phyloP scores from a whole-genome alignment of 1,140 invertebrate genomes.

The Drosophila busckii region DNA sequence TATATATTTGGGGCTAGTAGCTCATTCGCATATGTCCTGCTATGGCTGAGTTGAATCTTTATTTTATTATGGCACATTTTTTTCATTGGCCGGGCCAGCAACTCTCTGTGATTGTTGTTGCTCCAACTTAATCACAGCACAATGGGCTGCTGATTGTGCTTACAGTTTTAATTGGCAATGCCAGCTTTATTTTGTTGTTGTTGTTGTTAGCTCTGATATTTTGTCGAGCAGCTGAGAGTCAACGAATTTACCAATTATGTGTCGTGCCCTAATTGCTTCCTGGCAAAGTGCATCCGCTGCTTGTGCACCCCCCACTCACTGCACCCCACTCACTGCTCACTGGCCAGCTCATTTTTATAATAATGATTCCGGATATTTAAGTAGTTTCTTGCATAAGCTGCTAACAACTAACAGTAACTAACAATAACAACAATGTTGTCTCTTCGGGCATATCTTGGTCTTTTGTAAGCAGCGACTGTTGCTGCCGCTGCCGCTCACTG shows the following conservation, averaged over 20 bases:
- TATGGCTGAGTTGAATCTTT: slow-evolving; percentile 35
- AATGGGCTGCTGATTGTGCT: slow-evolving; percentile 16
- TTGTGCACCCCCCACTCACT: no score
- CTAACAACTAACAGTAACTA: slow-evolving; percentile 47
- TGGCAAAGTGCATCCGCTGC: slow-evolving; percentile 51
- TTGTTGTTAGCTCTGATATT: no score
- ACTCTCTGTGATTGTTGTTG: slow-evolving; percentile 16
- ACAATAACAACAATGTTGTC: slow-evolving; percentile 49
- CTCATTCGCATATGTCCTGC: slow-evolving; percentile 52
- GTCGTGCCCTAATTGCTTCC: slow-evolving; percentile 67
- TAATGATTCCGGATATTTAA: slow-evolving; percentile 76
- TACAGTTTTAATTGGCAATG: slow-evolving; percentile 21
- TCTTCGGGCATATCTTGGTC: slow-evolving; percentile 30
- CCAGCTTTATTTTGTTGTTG: slow-evolving; percentile 31
- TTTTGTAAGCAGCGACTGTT: no score
- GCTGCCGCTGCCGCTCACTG: no score
- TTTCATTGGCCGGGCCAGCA: neutral
- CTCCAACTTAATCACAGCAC: slow-evolving; percentile 33
- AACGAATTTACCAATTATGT: slow-evolving; percentile 67
- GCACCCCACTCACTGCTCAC: slow-evolving; percentile 2
- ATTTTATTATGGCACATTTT: slow-evolving; percentile 56
- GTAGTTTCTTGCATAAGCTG: slow-evolving; percentile 69
- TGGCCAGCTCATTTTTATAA: slow-evolving; percentile 62
- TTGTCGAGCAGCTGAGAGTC: no score
- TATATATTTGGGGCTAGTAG: slow-evolving; percentile 38